A percentile compares a stretch with the other conserved stretches of the same genome.
Conservation (phyloP, 2,797 vertebrate genomes). For the Spinus pinus region DNA sequence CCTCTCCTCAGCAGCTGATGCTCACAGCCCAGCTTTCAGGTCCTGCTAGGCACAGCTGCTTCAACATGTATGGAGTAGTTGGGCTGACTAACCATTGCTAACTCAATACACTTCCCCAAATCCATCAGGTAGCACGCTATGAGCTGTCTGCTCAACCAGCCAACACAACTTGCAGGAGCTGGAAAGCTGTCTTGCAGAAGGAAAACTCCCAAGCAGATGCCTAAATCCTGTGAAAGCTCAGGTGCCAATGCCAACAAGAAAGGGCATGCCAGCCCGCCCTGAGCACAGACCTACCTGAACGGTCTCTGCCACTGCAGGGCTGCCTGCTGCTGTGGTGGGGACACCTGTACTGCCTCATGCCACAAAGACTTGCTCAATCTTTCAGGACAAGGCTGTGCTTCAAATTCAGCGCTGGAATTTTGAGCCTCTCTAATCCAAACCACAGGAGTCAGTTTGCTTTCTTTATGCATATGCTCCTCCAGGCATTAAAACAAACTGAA, state of each 20-base stretch:
- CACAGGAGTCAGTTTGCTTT: constrained; percentile 50
- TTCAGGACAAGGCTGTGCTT: constrained; percentile 19
- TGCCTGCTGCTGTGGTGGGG: neutral
- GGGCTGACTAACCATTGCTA: neutral
- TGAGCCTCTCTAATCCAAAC: constrained; percentile 30
- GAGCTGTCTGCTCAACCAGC: neutral
- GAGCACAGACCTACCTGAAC: constrained; percentile 26
- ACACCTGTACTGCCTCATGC: neutral
- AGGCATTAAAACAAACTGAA: constrained; percentile 50
- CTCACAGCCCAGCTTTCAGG: neutral
- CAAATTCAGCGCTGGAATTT: neutral
- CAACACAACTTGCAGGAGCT: neutral
- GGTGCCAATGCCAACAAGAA: constrained; percentile 47
- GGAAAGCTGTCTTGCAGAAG: neutral
- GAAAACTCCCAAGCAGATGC: constrained; percentile 23
- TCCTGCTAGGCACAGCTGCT: neutral
- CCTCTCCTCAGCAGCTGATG: neutral
- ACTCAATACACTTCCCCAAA: neutral
- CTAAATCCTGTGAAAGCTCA: neutral
- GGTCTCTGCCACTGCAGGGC: neutral
- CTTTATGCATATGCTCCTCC: constrained; percentile 32
- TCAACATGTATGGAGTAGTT: rapidly evolving
- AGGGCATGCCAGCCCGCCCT: neutral
- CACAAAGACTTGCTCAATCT: constrained; percentile 3
- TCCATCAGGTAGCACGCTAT: neutral